Conservation (phyloP, 2,113 vertebrate genomes). For the Indicator maculatus region DNA sequence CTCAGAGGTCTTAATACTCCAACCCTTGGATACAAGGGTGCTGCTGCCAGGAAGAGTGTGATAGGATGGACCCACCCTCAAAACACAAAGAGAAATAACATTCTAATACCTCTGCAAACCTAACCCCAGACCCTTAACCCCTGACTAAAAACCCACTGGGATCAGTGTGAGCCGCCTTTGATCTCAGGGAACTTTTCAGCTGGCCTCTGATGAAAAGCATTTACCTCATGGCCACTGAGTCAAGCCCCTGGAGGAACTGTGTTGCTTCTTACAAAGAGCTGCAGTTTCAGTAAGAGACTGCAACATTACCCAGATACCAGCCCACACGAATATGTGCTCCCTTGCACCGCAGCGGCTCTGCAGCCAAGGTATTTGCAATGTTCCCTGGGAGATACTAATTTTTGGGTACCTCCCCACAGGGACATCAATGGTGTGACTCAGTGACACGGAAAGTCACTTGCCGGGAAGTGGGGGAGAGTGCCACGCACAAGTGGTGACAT, state of each 20-base stretch:
- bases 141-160: background rate
- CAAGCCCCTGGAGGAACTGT: background rate
- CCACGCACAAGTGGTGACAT: conserved; percentile 1
- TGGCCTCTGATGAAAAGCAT: background rate
- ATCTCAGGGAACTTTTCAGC: background rate
- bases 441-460: background rate
- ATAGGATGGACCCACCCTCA: background rate
- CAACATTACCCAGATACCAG: background rate
- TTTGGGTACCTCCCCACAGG: background rate
- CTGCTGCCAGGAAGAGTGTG: background rate
- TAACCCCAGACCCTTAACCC: background rate
- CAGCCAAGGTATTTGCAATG: background rate
- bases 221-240: background rate
- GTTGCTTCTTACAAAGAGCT: background rate
- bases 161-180: background rate
- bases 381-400: background rate
- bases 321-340: background rate
- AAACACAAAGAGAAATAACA: background rate
- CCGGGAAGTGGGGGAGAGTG: conserved; percentile 39
- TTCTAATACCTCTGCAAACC: background rate
- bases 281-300: background rate
- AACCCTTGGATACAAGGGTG: background rate
- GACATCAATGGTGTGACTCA: background rate
- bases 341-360: background rate
- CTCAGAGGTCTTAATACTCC: background rate